A percentile compares a stretch with the other conserved stretches of the same genome.
phyloP scores from a whole-genome alignment of 2,888 invertebrate genomes.

The Agrotis puta region DNA sequence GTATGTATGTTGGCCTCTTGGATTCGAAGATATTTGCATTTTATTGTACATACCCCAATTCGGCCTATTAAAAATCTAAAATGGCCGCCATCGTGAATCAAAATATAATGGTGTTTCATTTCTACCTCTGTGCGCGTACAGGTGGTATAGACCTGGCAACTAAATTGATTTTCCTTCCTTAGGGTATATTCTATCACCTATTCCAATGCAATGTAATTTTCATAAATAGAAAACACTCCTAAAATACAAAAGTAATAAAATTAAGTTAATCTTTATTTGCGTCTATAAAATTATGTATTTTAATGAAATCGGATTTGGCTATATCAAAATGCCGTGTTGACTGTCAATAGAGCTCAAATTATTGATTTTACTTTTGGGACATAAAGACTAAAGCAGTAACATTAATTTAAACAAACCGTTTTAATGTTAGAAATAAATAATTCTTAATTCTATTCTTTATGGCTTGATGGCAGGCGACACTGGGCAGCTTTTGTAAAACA shows the following conservation, averaged over 20 bases:
- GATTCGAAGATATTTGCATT: too few relatives aligned
- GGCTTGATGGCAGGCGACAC: slow-evolving; percentile 33
- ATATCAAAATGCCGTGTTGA: slow-evolving; percentile 29
- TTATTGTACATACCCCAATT: too few relatives aligned
- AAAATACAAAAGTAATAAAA: neutral
- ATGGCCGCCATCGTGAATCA: too few relatives aligned
- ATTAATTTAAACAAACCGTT: slow-evolving; percentile 44
- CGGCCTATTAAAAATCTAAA: too few relatives aligned
- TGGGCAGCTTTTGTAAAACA: neutral
- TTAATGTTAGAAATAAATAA: slow-evolving; percentile 14
- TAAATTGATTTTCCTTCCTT: too few relatives aligned
- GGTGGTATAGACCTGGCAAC: too few relatives aligned
- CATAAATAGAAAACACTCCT: too few relatives aligned
- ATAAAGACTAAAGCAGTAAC: slow-evolving; percentile 34
- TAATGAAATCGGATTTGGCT: neutral
- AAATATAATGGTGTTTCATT: too few relatives aligned
- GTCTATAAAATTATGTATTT: slow-evolving; percentile 29
- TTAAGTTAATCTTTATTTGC: slow-evolving; percentile 6
- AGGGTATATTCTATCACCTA: too few relatives aligned
- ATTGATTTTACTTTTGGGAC: slow-evolving; percentile 19
- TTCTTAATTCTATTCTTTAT: slow-evolving; percentile 23
- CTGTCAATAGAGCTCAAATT: slow-evolving; percentile 27
- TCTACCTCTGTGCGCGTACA: too few relatives aligned
- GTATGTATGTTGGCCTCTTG: too few relatives aligned
- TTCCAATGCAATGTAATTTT: too few relatives aligned